Evolutionary conservation across 2,113 vertebrate species (phyloP).

Genomic region (Ctenomys sociabilis): DNA sequence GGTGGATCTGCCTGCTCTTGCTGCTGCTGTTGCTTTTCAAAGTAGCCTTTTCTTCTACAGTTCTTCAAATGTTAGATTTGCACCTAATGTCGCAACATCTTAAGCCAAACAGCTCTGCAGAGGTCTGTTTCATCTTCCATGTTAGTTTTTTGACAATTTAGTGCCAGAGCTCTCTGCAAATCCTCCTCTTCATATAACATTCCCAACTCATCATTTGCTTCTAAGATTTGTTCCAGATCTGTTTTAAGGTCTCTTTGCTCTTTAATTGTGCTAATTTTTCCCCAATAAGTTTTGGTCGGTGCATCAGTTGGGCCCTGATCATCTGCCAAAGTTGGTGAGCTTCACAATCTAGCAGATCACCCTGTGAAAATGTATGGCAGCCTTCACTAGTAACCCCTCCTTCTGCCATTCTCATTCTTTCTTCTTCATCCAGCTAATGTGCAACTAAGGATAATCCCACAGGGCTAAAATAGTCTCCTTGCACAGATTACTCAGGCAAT

Average conservation of each 20-base stretch:
- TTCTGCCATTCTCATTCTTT: constrained; percentile 97
- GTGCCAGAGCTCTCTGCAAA: neutral
- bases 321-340: neutral
- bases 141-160: neutral
- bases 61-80: neutral
- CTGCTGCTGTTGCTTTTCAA: neutral
- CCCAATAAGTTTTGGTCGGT: neutral
- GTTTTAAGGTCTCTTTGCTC: neutral
- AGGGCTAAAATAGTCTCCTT: constrained; percentile 98
- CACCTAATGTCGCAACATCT: neutral
- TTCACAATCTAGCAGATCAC: neutral
- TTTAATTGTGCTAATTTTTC: neutral
- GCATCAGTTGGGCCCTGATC: neutral
- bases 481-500: constrained; percentile 97
- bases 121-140: neutral
- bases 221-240: neutral
- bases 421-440: constrained; percentile 96
- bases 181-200: neutral
- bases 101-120: neutral
- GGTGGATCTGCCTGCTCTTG: neutral
- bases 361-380: constrained; percentile 96
- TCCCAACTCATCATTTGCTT: neutral
- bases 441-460: constrained; percentile 97
- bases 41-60: neutral
- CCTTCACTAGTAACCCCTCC: constrained; percentile 95